phyloP scores from a whole-genome alignment of 2,888 invertebrate species.

The Drosophila testacea region DNA sequence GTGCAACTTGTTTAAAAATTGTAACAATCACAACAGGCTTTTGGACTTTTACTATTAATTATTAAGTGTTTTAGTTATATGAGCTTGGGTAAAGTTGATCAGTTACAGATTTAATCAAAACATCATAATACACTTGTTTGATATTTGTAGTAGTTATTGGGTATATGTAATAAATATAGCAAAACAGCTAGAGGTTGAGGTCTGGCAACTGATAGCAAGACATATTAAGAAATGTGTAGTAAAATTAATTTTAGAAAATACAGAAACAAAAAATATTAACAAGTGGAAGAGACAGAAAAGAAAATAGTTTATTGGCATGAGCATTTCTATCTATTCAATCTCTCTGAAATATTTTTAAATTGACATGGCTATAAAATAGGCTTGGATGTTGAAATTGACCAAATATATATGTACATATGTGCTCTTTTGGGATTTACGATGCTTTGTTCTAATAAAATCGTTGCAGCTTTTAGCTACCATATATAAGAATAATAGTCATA shows the following conservation, averaged over 20 bases:
- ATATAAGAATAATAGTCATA: background rate
- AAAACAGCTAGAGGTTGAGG: slow-evolving; percentile 3
- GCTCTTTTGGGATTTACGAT: no score
- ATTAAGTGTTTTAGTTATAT: no score
- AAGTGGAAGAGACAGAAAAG: background rate
- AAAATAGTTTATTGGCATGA: background rate
- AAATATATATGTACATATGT: background rate
- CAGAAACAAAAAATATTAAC: background rate
- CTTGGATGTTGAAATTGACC: background rate
- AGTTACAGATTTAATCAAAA: background rate
- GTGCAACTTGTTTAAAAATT: no score
- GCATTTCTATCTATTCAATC: background rate
- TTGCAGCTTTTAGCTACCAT: background rate
- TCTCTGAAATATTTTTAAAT: background rate
- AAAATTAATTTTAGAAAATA: background rate
- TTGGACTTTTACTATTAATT: no score
- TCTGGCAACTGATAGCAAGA: background rate
- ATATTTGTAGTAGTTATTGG: background rate
- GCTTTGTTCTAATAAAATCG: background rate
- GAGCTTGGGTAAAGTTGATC: background rate
- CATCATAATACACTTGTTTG: background rate
- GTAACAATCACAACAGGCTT: no score
- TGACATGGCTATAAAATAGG: no score
- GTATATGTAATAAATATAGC: background rate
- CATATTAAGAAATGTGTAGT: background rate